Evolutionary conservation across 2,888 invertebrate species (phyloP), one percentile per base, ranked within the genome.

Genomic region (Dasysyrphus albostriatus): DNA sequence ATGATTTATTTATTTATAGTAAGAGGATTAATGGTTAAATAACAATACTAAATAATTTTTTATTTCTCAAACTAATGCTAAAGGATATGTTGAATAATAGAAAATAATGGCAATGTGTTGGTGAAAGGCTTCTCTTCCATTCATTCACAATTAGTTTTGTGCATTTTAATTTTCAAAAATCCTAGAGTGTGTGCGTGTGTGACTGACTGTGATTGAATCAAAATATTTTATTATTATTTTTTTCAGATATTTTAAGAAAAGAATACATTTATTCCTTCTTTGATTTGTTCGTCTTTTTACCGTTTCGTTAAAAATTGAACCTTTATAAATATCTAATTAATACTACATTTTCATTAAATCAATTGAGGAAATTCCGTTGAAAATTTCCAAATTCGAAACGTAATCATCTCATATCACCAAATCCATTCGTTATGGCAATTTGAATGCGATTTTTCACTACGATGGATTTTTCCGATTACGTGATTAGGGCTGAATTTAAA

Each of bases 191-290:
- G 88, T 88, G 83, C 83, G 88, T 83, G 88, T 83, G 83, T 88
- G 88, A 83, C 79, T 88, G 88, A 80, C 69, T 88, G 79, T 83
- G 80, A 76, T 83, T 88, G 87, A 87, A 87, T 85, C 87, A 76
- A 87, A 75, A 59, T 87, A 67, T 70, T 78, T 32, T 16, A 2
- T 19, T 51, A 10, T 24, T 54, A 7, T 29, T 14, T 32, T 59
- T 59, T 72, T 72, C 69, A 83, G 56, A 19, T 44, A 5, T 9
- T 34, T 6, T 10, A 34, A 10, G n/a, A 32, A 16, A 56, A 56
- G 14, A 34, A 44, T 9, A 32, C 9, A n/a, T 8, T 14, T 8
- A 5, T 56, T 16, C 24, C n/a, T 34, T 32, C 10, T 49, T 51
- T 24, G 9, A 14, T 42, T 29, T 14, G 19, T 34, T 39, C 14